A percentile compares a stretch with the other conserved stretches of the same genome.
phyloP scores from a whole-genome alignment of 2,797 vertebrate species.

The Sarcophilus harrisii region DNA sequence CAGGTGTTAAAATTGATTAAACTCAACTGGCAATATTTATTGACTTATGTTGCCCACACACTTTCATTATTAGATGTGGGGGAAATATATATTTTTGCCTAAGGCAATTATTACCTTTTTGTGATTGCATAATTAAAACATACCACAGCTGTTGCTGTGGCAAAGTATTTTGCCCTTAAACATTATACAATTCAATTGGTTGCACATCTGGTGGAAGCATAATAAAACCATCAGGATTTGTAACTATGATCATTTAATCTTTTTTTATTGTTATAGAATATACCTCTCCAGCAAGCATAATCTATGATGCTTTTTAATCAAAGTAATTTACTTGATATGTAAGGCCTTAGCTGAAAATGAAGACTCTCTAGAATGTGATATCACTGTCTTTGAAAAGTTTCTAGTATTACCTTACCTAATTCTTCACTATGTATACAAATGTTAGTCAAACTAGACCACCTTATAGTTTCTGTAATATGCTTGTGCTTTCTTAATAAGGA shows the following conservation, averaged over 20 bases:
- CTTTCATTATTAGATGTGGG: conserved; percentile 62
- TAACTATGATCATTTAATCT: conserved; percentile 11
- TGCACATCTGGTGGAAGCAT: not conserved
- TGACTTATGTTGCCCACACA: conserved; percentile 54
- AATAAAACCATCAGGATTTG: not conserved
- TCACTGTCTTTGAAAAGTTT: not conserved
- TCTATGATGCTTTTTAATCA: not conserved
- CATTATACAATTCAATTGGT: conserved; percentile 56
- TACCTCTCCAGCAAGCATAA: not conserved
- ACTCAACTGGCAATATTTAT: conserved; percentile 57
- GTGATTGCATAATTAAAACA: conserved; percentile 72
- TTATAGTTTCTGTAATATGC: not conserved
- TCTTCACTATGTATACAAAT: not conserved
- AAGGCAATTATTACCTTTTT: conserved; percentile 65
- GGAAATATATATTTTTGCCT: conserved; percentile 60
- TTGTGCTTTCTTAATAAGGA: not conserved
- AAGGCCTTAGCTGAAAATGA: not conserved
- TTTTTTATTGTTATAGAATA: not conserved
- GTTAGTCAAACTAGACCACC: not conserved
- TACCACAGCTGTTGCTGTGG: conserved; percentile 48
- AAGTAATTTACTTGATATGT: not conserved
- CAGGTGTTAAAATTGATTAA: not conserved
- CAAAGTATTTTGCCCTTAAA: conserved; percentile 22
- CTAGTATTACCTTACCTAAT: not conserved
- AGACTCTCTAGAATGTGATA: not conserved